Evolutionary conservation across 2,797 vertebrate species (phyloP).

Genomic region (Sebastes melanostomus): DNA sequence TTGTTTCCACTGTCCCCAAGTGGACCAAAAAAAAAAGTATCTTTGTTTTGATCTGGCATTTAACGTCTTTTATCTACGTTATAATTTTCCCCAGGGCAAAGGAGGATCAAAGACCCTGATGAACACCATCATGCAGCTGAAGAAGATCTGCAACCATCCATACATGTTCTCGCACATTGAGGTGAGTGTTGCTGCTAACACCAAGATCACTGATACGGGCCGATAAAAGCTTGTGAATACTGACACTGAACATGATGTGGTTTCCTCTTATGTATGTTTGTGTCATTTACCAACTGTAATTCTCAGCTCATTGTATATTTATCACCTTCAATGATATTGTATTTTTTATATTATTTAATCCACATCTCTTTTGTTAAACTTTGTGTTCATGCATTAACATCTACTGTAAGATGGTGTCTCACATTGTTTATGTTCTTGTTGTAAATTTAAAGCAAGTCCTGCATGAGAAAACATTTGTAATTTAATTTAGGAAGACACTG

Average conservation of each 20-base stretch:
- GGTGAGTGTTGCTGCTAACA: slow-evolving; percentile 38
- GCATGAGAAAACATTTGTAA: not conserved
- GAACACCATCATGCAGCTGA: slow-evolving; percentile 99
- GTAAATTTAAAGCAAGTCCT: not conserved
- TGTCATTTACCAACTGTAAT: not conserved
- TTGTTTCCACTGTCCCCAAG: too few species aligned
- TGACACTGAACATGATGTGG: not conserved
- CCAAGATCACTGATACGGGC: not conserved
- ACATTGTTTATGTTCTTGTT: not conserved
- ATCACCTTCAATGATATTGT: not conserved
- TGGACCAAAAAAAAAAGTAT: not conserved
- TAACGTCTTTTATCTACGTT: fast-evolving
- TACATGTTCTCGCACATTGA: slow-evolving; percentile 98
- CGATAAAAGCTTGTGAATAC: not conserved
- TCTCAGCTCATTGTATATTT: not conserved
- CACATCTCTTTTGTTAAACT: not conserved
- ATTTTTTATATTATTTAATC: not conserved
- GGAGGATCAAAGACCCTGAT: slow-evolving; percentile 97
- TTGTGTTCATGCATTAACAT: not conserved
- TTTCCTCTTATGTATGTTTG: not conserved
- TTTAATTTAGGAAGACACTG: not conserved
- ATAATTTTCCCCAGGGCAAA: slow-evolving; percentile 86
- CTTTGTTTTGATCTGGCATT: not conserved
- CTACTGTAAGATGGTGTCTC: not conserved
- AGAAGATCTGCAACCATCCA: slow-evolving; percentile 98